Conservation (phyloP, 2,888 invertebrate genomes). For the Julus scanicus region DNA sequence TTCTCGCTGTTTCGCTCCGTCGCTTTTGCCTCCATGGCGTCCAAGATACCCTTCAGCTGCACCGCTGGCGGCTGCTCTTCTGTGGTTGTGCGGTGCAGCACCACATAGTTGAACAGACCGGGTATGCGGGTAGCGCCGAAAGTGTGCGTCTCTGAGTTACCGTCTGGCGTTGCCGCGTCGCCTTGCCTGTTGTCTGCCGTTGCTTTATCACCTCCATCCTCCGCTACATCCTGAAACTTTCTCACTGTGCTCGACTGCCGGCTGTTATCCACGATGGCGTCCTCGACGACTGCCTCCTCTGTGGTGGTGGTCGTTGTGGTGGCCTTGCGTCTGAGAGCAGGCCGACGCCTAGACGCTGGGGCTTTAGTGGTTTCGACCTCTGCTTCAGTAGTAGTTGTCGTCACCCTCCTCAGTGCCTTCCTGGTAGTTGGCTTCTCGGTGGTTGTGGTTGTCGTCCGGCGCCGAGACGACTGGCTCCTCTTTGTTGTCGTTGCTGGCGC, state of each 20-base stretch:
- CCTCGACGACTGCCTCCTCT: conserved; percentile 37
- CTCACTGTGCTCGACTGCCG: conserved; percentile 57
- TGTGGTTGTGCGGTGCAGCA: conserved; percentile 37
- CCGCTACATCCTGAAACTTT: conserved; percentile 54
- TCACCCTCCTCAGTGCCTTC: conserved; percentile 44
- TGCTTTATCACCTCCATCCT: background rate
- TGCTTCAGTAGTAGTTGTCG: conserved; percentile 34
- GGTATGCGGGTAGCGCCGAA: conserved; percentile 56
- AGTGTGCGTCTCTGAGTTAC: conserved; percentile 48
- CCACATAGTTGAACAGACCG: conserved; percentile 54
- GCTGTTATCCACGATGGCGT: conserved; percentile 56
- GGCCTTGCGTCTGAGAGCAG: background rate
- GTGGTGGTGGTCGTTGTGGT: conserved; percentile 47
- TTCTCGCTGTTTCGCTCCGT: background rate
- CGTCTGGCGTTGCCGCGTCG: background rate
- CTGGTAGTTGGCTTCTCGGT: conserved; percentile 23
- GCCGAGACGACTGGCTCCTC: background rate
- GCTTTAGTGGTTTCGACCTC: conserved; percentile 73
- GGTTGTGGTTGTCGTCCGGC: background rate
- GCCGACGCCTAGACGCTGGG: conserved; percentile 55
- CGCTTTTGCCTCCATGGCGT: conserved; percentile 45
- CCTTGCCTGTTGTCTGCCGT: background rate
- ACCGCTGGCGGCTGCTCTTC: background rate
- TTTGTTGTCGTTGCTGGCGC: conserved; percentile 34
- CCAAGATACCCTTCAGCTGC: conserved; percentile 54